These are phyloP conservation scores for Seladonia tumulorum DNA, from an alignment of 2,888 invertebrate species.

Conservation along the genomic window DNA sequence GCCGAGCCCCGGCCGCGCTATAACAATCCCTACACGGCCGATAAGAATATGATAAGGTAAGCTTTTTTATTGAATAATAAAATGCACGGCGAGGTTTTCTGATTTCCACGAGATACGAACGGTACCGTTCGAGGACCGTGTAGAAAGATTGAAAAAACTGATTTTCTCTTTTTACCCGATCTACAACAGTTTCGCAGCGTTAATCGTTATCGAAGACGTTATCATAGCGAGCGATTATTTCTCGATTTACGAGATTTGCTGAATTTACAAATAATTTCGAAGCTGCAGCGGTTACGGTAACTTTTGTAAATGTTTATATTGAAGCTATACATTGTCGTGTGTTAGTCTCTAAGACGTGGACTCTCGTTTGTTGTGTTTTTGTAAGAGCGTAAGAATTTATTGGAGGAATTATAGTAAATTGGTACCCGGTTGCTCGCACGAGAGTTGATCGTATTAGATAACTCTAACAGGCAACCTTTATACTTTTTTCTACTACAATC, in stretches of 20 bases:
- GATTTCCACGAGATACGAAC: constrained; percentile 27
- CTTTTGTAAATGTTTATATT: too few relatives aligned
- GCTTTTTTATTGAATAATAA: constrained; percentile 51
- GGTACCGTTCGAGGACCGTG: constrained; percentile 23
- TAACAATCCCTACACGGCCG: constrained; percentile 49
- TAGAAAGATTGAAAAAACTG: constrained; percentile 17
- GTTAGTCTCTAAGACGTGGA: neutral
- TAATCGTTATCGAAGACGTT: too few relatives aligned
- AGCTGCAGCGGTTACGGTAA: too few relatives aligned
- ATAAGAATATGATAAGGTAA: constrained; percentile 42
- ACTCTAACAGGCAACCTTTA: neutral
- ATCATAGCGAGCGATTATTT: too few relatives aligned
- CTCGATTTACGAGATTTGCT: too few relatives aligned
- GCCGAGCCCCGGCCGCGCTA: constrained; percentile 33
- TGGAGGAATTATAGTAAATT: constrained; percentile 1
- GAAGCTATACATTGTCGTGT: too few relatives aligned
- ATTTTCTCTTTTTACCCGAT: neutral
- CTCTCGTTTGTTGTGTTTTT: neutral
- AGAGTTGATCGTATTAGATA: neutral
- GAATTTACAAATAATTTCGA: too few relatives aligned
- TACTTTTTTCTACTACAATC: neutral
- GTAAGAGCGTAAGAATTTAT: neutral
- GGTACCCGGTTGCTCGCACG: neutral
- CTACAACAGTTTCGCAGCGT: neutral
- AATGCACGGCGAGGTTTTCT: constrained; percentile 16